Evolutionary conservation across 2,797 vertebrate species (phyloP), one percentile per base, ranked within the genome.

Genomic region (Phaenicophaeus curvirostris): DNA sequence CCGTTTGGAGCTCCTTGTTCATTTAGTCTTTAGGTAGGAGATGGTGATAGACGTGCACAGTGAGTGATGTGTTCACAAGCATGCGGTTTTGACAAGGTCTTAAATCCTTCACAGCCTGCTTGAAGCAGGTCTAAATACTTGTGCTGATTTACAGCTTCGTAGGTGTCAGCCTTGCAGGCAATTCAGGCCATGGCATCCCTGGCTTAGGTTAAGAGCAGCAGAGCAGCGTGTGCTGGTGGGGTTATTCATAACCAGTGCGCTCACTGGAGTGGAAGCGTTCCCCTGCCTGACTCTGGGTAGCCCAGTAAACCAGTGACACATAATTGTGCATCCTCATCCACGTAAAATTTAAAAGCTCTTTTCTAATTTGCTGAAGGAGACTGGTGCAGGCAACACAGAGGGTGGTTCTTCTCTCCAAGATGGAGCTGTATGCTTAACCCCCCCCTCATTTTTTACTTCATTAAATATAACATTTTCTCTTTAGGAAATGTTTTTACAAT

Each of bases 21-120:
- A 3, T 35, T 25, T 14, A 12, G 42, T 1, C 17, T 14, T 4
- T 18, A 31, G 73, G 51, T 4, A 4, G 35, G 44, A 4, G 55
- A 37, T 5, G 3, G 41, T 2, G n/a, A 44, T 63, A 33, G 2
- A 5, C 9, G 7, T 2, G 28, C 5, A 5, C n/a, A 12, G 27
- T 1, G 1, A 54, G 35, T 1, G 30, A 20, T 33, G 66, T 0
- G 0, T 68, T 61, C 1, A 0, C 48, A 5, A 13, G 30, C 8
- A 0, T 5, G 51, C 0, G 0, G 12, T 11, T 67, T 23, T 35
- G 71, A 39, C 44, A 7, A 3, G 62, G 41, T 15, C 65, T 81
- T 27, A 71, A 41, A 7, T 16, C 44, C 54, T 57, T 37, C 27
- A 0, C 42, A 35, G 66, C 27, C 37, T 41, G 46, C 72, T 51